A percentile compares a stretch with the other conserved stretches of the same genome.
These are phyloP conservation scores for Pantherophis guttatus DNA, from an alignment of 2,113 vertebrate species.

Conservation along the genomic window DNA sequence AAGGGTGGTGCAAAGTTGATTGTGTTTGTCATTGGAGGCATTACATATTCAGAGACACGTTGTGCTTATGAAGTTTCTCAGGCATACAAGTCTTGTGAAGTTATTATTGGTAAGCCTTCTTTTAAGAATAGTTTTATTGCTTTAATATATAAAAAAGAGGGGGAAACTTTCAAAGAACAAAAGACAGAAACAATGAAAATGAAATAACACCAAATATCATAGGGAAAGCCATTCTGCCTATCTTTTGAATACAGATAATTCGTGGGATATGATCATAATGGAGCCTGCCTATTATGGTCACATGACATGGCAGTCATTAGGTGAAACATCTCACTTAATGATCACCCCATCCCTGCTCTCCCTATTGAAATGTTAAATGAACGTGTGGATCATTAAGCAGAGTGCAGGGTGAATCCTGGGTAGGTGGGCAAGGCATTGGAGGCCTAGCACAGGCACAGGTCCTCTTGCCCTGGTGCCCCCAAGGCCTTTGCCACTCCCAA, in stretches of 20 bases:
- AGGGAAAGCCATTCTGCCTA: not conserved
- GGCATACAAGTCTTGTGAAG: constrained; percentile 84
- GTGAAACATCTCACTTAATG: not conserved
- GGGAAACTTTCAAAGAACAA: not conserved
- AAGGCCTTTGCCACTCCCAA: not conserved
- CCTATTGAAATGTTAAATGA: not conserved
- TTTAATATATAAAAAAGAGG: not conserved
- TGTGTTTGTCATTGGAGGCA: constrained; percentile 91
- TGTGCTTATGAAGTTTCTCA: constrained; percentile 90
- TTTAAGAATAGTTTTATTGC: not conserved
- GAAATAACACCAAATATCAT: not conserved
- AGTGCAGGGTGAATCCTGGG: not conserved
- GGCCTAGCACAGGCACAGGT: not conserved
- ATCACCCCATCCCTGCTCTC: not conserved
- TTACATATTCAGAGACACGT: constrained; percentile 90
- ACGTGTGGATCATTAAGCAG: not conserved
- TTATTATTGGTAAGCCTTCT: constrained; percentile 85
- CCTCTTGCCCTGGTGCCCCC: not conserved
- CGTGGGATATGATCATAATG: not conserved
- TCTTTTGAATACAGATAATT: not conserved
- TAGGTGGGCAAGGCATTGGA: not conserved
- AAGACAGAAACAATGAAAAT: not conserved
- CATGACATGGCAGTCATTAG: not conserved
- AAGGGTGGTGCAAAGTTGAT: constrained; percentile 83
- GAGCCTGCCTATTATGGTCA: not conserved